phyloP scores from a whole-genome alignment of 2,888 invertebrate genomes.

The Polydrusus pterygomalis region DNA sequence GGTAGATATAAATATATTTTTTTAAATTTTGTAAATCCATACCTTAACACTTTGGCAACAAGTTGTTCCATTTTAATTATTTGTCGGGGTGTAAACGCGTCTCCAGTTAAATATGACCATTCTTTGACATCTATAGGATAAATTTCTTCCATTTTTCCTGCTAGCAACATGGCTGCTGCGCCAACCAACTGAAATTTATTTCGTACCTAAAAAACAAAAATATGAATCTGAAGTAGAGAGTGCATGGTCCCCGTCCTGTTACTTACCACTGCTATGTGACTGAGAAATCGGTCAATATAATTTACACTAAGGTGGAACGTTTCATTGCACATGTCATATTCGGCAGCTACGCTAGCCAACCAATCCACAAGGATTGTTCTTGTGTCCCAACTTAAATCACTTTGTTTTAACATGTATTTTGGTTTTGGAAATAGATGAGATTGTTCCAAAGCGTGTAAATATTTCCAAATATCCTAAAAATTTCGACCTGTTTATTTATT shows the following conservation, averaged over 20 bases:
- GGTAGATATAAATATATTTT: too few species aligned
- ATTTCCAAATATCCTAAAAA: slow-evolving; percentile 64
- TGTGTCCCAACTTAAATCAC: slow-evolving; percentile 65
- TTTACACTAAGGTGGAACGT: slow-evolving; percentile 67
- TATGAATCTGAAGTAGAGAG: background rate
- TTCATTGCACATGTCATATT: slow-evolving; percentile 66
- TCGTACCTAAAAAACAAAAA: slow-evolving; percentile 60
- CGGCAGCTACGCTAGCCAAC: slow-evolving; percentile 67
- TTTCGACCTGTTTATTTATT: too few species aligned
- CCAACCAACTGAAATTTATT: slow-evolving; percentile 69
- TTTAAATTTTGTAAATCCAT: background rate
- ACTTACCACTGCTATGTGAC: slow-evolving; percentile 68
- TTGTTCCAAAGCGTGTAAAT: slow-evolving; percentile 61
- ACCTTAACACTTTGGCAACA: slow-evolving; percentile 65
- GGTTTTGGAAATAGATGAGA: slow-evolving; percentile 60
- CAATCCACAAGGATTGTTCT: slow-evolving; percentile 68
- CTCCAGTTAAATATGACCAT: slow-evolving; percentile 67
- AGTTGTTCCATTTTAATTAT: slow-evolving; percentile 69
- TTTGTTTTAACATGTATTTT: slow-evolving; percentile 68
- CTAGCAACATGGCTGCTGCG: slow-evolving; percentile 69
- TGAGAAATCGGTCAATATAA: slow-evolving; percentile 68
- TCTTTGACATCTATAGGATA: slow-evolving; percentile 67
- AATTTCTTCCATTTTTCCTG: slow-evolving; percentile 70
- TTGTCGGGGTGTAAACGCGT: slow-evolving; percentile 66
- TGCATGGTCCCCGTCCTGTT: background rate